Evolutionary conservation across 2,888 invertebrate genomes (phyloP), one percentile per base, ranked within the genome.

Genomic region (Patella depressa): DNA sequence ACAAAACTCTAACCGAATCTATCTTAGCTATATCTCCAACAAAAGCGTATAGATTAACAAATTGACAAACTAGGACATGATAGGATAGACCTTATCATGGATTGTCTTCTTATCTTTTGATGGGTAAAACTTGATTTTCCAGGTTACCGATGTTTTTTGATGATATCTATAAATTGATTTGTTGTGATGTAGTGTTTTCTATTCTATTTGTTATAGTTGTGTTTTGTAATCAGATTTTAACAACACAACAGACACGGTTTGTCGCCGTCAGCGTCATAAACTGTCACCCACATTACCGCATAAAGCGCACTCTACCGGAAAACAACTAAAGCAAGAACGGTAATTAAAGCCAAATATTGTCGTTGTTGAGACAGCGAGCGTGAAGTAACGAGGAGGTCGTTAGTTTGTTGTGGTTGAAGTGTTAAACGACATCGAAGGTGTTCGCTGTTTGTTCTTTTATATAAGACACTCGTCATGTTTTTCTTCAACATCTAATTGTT

Each of bases 181-280:
- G 45, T 45, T 45, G 45, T 45, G 45, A 45, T 45, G 45, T 45
- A 45, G 45, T 45, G 45, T 45, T 45, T 45, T 45, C 45, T 45
- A 9, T 45, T 45, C 45, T 45, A 9, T 45, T 45, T 65, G 12
- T 65, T 9, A 65, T 65, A 24, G 65, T 65, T 65, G 65, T 65
- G 19, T 65, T 65, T 65, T 65, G 65, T 65, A 19, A 65, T 65
- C 65, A 65, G 65, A 65, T 65, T 65, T 65, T 65, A 24, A 65
- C 19, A 19, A 24, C 65, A 19, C 19, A 65, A 65, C 65, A 65
- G 65, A 65, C 65, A 65, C 65, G 65, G 65, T 65, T 65, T 65
- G 65, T 65, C 65, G 65, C 65, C 65, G 65, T 19, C 14, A 19
- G 65, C 65, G 19, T 19, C 65, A 65, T 24, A 24, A 65, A 65